Evolutionary conservation across 2,113 vertebrate species (phyloP).

Genomic region (Eretmochelys imbricata): DNA sequence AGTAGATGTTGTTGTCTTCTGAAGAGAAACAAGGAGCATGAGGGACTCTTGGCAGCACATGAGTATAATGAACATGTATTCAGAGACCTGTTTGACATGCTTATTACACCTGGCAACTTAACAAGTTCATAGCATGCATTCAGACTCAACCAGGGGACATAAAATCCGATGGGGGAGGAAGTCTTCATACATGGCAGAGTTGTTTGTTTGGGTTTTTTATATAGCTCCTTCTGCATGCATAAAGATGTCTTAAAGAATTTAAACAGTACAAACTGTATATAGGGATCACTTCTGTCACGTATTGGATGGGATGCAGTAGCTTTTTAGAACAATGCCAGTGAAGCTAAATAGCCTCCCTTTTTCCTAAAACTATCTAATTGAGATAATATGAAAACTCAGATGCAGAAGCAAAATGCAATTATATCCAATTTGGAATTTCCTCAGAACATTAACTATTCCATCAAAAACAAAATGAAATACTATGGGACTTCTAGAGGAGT

Average conservation of each 20-base stretch:
- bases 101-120: neutral
- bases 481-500: neutral
- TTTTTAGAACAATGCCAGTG: neutral
- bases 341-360: neutral
- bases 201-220: slow-evolving; percentile 3
- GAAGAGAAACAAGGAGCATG: neutral
- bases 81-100: neutral
- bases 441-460: neutral
- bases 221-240: neutral
- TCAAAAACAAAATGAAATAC: neutral
- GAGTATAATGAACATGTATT: neutral
- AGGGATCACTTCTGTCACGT: neutral
- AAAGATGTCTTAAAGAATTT: neutral
- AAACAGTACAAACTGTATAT: neutral
- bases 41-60: neutral
- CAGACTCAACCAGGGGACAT: neutral
- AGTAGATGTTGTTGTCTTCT: neutral
- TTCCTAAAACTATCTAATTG: neutral
- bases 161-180: neutral
- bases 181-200: neutral
- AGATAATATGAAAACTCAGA: neutral
- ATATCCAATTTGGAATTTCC: neutral
- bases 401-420: neutral
- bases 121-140: neutral
- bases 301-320: neutral